These are phyloP conservation scores for Holacanthella duospinosa DNA, from an alignment of 2,888 invertebrate species.

Conservation along the genomic window DNA sequence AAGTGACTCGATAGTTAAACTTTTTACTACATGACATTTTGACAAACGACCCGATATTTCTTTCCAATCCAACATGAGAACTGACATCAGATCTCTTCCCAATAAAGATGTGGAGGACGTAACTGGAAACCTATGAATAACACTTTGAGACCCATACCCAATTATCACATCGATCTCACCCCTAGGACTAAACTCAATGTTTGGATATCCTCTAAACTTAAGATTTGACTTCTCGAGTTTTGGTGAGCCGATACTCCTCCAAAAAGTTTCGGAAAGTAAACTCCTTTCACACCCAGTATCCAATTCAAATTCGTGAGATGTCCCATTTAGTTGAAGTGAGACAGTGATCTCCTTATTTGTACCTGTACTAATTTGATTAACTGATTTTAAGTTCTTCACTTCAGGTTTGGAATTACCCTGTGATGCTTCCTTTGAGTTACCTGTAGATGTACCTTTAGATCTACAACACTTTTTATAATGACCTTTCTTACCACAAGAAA, in stretches of 20 bases:
- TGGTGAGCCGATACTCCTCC: conserved; percentile 13
- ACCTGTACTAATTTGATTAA: too few species aligned
- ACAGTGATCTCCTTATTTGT: too few species aligned
- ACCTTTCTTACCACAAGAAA: too few species aligned
- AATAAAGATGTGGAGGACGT: conserved; percentile 17
- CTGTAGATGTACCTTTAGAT: too few species aligned
- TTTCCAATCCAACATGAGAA: conserved; percentile 17
- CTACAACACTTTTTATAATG: too few species aligned
- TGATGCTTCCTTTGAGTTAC: too few species aligned
- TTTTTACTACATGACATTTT: not conserved
- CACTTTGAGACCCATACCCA: conserved; percentile 5
- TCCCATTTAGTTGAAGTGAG: conserved; percentile 4
- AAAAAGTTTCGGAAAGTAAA: conserved; percentile 9
- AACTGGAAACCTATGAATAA: conserved; percentile 9
- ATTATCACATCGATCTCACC: conserved; percentile 8
- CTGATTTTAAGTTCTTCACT: too few species aligned
- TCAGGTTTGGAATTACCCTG: too few species aligned
- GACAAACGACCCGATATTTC: conserved; percentile 6
- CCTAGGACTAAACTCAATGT: not conserved
- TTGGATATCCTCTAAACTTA: not conserved
- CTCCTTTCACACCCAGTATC: conserved; percentile 19
- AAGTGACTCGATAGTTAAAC: conserved; percentile 1
- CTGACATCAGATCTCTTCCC: conserved; percentile 17
- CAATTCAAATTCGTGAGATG: conserved; percentile 13
- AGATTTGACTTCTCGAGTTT: not conserved